Conservation (phyloP, 2,797 vertebrate genomes). For the Linurgus olivaceus region DNA sequence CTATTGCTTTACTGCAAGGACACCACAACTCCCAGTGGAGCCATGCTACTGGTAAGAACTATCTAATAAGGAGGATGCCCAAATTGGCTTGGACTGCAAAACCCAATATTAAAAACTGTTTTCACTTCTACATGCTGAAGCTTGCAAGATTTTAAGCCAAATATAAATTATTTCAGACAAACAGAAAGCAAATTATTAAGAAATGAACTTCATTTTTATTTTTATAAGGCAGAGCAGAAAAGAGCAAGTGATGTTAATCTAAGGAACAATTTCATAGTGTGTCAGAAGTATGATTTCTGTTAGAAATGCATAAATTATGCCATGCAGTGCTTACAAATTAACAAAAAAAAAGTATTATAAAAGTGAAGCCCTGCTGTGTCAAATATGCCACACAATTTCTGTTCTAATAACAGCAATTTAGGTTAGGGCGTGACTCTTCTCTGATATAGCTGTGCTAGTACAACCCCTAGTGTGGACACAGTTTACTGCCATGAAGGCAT, state of each 20-base stretch:
- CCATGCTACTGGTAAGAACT: not conserved
- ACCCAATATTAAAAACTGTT: not conserved
- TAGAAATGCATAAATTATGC: conserved; percentile 2
- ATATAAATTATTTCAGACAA: not conserved
- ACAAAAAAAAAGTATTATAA: conserved; percentile 10
- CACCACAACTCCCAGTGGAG: not conserved
- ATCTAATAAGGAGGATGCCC: not conserved
- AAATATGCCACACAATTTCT: conserved; percentile 36
- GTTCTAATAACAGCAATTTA: conserved; percentile 38
- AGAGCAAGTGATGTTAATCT: conserved; percentile 14
- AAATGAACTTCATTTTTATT: not conserved
- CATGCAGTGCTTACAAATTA: not conserved
- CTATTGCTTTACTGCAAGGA: not conserved
- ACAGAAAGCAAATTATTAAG: not conserved
- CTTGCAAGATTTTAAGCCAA: not conserved
- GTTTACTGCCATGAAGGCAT: conserved; percentile 39
- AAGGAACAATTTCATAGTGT: not conserved
- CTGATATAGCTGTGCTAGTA: conserved; percentile 58
- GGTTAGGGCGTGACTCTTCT: conserved; percentile 48
- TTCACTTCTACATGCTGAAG: not conserved
- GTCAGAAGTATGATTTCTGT: not conserved
- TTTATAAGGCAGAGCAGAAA: not conserved
- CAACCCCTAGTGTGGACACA: conserved; percentile 65
- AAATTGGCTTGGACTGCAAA: not conserved
- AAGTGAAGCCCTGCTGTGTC: conserved; percentile 17